phyloP scores from a whole-genome alignment of 2,888 invertebrate species.

The Sceliomorpha sp. region DNA sequence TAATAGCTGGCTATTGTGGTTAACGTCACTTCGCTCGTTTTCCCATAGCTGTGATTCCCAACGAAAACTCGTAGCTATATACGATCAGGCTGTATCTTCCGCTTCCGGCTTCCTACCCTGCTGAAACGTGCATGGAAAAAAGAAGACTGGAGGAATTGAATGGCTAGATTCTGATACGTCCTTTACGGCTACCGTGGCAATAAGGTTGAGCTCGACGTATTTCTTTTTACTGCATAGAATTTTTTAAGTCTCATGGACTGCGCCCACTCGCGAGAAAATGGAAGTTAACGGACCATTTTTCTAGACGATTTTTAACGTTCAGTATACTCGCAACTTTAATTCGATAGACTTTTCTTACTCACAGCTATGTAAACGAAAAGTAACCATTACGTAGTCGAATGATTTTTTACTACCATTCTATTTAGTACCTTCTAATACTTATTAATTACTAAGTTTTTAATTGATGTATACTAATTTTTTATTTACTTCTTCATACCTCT shows the following conservation, averaged over 20 bases:
- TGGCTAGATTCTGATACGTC: constrained; percentile 17
- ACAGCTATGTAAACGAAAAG: constrained; percentile 16
- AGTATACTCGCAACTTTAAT: constrained; percentile 20
- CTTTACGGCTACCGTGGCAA: constrained; percentile 7
- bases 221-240: constrained; percentile 1
- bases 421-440: no score
- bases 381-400: constrained; percentile 16
- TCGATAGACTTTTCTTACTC: constrained; percentile 15
- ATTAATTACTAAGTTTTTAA: no score
- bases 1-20: constrained; percentile 47
- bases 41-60: constrained; percentile 32
- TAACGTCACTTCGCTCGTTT: constrained; percentile 41
- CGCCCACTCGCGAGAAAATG: constrained; percentile 13
- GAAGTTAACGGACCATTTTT: constrained; percentile 41
- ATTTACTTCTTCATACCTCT: no score
- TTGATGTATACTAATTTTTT: no score
- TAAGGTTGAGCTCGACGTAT: constrained; percentile 16
- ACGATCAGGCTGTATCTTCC: constrained; percentile 35
- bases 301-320: constrained; percentile 33
- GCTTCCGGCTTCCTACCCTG: constrained; percentile 21
- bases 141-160: constrained; percentile 21
- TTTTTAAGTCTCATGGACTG: constrained; percentile 8
- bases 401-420: no score
- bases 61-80: constrained; percentile 45
- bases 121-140: constrained; percentile 4